Conservation (phyloP, 2,113 vertebrate genomes). For the Heptranchias perlo region DNA sequence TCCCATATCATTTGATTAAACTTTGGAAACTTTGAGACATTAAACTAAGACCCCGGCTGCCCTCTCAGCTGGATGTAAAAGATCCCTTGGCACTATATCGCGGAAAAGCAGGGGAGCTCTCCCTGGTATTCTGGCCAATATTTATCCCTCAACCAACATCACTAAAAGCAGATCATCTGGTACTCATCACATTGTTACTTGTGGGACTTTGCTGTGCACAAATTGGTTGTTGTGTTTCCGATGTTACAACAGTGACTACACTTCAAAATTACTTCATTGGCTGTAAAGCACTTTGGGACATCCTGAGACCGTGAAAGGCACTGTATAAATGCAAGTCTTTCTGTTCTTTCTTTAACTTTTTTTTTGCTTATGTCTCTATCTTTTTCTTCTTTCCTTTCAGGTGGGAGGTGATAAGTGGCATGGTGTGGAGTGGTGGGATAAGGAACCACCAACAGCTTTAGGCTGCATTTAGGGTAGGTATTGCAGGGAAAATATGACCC, state of each 20-base stretch:
- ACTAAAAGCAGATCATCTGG: not conserved
- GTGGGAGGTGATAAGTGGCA: no score
- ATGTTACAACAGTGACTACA: not conserved
- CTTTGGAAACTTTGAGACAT: not conserved
- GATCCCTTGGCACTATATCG: not conserved
- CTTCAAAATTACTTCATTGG: not conserved
- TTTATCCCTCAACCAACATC: not conserved
- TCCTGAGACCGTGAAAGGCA: not conserved
- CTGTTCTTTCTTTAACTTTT: no score
- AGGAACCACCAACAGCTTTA: no score
- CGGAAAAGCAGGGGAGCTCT: not conserved
- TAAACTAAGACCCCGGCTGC: not conserved
- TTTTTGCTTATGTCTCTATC: not conserved
- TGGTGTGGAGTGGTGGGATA: no score
- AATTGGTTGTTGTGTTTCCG: not conserved
- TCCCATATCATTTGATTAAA: not conserved
- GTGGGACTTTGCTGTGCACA: not conserved
- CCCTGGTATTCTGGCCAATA: not conserved
- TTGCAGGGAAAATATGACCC: no score
- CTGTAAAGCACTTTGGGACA: not conserved
- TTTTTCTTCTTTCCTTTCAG: not conserved
- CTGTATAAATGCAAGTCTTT: no score
- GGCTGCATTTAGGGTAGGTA: no score
- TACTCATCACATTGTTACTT: not conserved
- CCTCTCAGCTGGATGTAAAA: not conserved